Evolutionary conservation across 2,888 invertebrate species (phyloP), one percentile per base, ranked within the genome.

Genomic region (Hydropsyche betteni): DNA sequence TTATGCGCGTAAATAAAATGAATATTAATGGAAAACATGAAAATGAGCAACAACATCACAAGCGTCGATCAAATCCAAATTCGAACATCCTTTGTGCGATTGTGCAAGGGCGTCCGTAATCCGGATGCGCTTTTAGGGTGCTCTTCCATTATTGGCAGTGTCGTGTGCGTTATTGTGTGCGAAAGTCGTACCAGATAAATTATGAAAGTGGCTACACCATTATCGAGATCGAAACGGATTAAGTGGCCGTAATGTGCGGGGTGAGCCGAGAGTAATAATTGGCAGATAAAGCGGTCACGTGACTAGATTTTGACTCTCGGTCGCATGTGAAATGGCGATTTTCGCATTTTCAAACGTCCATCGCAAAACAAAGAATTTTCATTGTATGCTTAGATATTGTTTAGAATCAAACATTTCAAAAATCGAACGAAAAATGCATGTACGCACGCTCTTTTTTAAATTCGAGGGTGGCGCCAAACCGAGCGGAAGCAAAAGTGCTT

Each of bases 161-260:
- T 36, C 61, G 24, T 8, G 8, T n/a, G 55, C 12, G 55, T 55
- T 55, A 44, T 44, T 44, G 44, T 44, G 44, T 44, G 71, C 36
- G 58, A 44, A 34, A n/a, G 68, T 68, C 16, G 70, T 44, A 52
- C 50, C 70, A 52, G 16, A 52, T 50, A 58, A 64, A 78, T 78
- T 74, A 75, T 77, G 75, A 78, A 78, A 77, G 76, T 74, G 44
- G 44, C 7, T 71, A 64, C 24, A 24, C 73, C 76, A 77, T 79
- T 79, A 79, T 79, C 78, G 69, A 75, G 75, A 79, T 79, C 74
- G 75, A 76, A 64, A 51, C 69, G 78, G 77, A 79, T 79, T 79
- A 79, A 72, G 74, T 73, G 14, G 74, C 52, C 53, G 74, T 77
- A 70, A 77, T 75, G 44, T 55, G 52, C 72, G 16, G 44, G 44